A percentile compares a stretch with the other conserved stretches of the same genome.
Conservation (phyloP, 2,113 vertebrate genomes). For the Fregetta grallaria region DNA sequence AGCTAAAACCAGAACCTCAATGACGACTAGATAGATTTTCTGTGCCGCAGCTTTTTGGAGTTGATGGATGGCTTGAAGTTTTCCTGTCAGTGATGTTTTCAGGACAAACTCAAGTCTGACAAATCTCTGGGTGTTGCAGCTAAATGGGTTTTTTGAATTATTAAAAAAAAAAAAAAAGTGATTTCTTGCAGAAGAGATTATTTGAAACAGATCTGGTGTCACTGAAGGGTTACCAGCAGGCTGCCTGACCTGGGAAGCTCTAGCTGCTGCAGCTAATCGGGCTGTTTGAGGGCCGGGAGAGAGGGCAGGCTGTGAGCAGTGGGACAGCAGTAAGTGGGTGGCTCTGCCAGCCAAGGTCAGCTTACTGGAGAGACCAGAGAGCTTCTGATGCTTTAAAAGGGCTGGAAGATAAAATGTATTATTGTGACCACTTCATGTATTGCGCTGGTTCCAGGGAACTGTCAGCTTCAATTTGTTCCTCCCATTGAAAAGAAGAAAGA, state of each 20-base stretch:
- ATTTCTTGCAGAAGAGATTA: background rate
- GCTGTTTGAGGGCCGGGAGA: background rate
- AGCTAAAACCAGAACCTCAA: background rate
- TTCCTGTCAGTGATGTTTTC: background rate
- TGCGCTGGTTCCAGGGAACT: conserved; percentile 28
- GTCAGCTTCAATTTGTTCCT: conserved; percentile 64
- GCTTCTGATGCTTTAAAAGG: conserved; percentile 23
- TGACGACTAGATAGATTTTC: background rate
- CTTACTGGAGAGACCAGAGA: background rate
- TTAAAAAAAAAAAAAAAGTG: background rate
- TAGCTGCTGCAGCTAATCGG: background rate
- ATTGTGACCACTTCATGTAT: conserved; percentile 18
- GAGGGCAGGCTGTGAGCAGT: background rate
- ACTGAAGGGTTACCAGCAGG: background rate
- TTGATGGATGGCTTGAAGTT: background rate
- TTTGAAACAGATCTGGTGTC: background rate
- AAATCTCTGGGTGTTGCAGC: background rate
- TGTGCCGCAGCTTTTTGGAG: background rate
- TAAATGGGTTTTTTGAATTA: background rate
- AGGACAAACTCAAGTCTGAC: background rate
- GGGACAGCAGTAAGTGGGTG: conserved; percentile 22
- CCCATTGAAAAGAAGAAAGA: conserved; percentile 10
- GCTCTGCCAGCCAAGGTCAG: conserved; percentile 25
- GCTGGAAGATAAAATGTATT: conserved; percentile 21
- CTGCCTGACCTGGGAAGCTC: background rate